Percentiles rank a stretch among this genome's conserved stretches.
These are phyloP conservation scores for Platalea minor DNA, from an alignment of 2,797 vertebrate species.

Conservation along the genomic window DNA sequence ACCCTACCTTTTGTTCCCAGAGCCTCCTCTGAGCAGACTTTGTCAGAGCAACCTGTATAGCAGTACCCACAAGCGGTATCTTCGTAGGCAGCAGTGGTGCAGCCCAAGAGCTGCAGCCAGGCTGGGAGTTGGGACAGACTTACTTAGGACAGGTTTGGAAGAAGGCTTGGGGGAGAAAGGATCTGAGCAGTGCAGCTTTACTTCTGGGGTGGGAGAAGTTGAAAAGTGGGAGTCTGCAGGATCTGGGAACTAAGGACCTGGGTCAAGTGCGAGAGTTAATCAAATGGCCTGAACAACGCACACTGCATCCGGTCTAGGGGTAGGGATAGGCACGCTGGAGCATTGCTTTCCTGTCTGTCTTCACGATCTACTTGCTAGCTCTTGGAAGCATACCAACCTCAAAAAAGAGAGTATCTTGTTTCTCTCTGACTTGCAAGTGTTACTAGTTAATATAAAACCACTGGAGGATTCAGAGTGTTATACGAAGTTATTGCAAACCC, in stretches of 20 bases:
- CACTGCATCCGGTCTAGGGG: background rate
- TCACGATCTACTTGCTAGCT: background rate
- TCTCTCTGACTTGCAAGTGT: background rate
- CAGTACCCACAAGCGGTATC: fast-evolving
- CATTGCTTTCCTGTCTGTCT: background rate
- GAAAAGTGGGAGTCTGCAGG: background rate
- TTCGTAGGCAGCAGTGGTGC: background rate
- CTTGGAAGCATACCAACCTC: background rate
- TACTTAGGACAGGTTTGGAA: background rate
- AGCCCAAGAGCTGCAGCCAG: background rate
- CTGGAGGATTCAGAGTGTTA: background rate
- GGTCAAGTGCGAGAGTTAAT: background rate
- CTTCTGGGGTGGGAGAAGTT: background rate
- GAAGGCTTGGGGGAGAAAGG: background rate
- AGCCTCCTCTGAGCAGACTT: background rate
- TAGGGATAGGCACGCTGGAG: background rate
- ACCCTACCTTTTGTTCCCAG: background rate
- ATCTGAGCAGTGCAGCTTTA: background rate
- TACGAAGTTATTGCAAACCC: background rate
- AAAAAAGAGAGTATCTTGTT: background rate
- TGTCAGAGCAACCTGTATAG: background rate
- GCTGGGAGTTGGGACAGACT: background rate
- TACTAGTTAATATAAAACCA: background rate
- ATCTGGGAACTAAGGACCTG: background rate
- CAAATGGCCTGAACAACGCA: background rate